Percentiles rank a stretch among this genome's conserved stretches.
Evolutionary conservation across 2,797 vertebrate genomes (phyloP).

Genomic region (Sebastes cheni): DNA sequence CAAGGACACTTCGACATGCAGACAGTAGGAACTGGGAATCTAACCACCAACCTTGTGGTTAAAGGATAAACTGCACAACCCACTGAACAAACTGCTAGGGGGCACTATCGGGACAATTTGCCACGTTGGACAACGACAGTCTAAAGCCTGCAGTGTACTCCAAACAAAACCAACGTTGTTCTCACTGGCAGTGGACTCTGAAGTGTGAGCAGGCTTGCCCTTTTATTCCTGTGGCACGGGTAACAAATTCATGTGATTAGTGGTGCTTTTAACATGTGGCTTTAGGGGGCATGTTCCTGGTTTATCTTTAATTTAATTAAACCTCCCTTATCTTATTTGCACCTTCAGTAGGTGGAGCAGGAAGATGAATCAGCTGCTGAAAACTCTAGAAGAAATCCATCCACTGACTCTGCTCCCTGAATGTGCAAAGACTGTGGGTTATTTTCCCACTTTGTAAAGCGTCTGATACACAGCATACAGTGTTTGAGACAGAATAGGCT

Average conservation of each 20-base stretch:
- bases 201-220: not conserved
- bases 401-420: conserved; percentile 2
- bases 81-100: too few species aligned
- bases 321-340: conserved; percentile 10
- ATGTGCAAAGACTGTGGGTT: not conserved
- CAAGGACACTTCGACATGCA: too few species aligned
- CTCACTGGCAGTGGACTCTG: not conserved
- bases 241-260: conserved; percentile 8
- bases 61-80: too few species aligned
- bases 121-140: not conserved
- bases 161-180: not conserved
- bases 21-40: too few species aligned
- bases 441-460: not conserved
- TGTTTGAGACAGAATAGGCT: not conserved
- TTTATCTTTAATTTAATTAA: conserved; percentile 30
- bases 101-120: too few species aligned
- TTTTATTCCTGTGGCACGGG: not conserved
- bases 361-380: conserved; percentile 5
- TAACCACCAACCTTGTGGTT: too few species aligned
- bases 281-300: not conserved
- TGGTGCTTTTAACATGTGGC: not conserved
- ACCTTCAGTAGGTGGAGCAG: not conserved
- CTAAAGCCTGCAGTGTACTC: not conserved
- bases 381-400: not conserved
- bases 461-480: not conserved